Conservation (phyloP, 2,797 vertebrate genomes). For the Oryzias sinensis region DNA sequence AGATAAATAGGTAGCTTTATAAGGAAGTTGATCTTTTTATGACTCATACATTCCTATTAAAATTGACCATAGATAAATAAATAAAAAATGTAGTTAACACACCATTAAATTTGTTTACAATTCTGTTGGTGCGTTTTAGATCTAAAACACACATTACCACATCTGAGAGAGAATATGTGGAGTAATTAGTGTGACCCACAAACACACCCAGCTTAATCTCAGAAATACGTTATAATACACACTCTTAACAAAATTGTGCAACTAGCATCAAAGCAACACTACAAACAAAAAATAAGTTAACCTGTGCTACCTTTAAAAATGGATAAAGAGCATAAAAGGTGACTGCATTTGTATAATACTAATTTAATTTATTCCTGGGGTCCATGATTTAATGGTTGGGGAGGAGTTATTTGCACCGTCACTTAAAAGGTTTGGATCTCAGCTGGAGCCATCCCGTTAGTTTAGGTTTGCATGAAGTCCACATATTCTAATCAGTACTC, state of each 20-base stretch:
- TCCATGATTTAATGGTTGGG: no score
- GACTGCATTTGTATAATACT: conserved; percentile 7
- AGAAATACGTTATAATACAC: conserved; percentile 23
- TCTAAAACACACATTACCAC: conserved; percentile 50
- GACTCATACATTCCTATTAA: no score
- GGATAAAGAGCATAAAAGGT: not conserved
- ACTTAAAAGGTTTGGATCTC: no score
- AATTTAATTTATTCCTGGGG: not conserved
- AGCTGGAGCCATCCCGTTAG: no score
- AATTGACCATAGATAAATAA: no score
- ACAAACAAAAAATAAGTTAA: not conserved
- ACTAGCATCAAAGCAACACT: conserved; percentile 15
- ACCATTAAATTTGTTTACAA: conserved; percentile 38
- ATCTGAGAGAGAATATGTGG: conserved; percentile 56
- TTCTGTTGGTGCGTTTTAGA: conserved; percentile 18
- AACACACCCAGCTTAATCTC: conserved; percentile 43
- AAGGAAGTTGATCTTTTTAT: no score
- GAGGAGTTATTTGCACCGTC: no score
- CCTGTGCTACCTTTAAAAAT: conserved; percentile 7
- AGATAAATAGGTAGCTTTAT: no score
- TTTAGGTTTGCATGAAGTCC: no score
- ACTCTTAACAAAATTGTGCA: conserved; percentile 27
- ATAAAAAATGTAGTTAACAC: no score
- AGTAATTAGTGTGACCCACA: conserved; percentile 57
- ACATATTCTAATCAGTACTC: no score